Percentiles rank a stretch among this genome's conserved stretches.
These are phyloP conservation scores for Drosophila ezoana DNA, from an alignment of 2,888 invertebrate species.

Conservation along the genomic window DNA sequence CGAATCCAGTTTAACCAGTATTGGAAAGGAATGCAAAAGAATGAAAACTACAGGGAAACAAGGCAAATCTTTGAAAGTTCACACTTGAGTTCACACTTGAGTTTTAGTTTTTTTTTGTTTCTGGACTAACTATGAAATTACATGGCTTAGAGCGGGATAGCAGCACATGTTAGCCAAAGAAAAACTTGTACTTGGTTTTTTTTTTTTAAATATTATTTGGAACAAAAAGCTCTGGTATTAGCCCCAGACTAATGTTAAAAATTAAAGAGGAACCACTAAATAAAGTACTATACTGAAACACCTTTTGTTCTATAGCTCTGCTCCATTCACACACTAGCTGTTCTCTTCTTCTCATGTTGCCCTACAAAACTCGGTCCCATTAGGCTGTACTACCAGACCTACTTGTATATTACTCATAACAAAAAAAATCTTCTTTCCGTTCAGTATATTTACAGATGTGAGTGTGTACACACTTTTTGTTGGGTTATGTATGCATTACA, in stretches of 20 bases:
- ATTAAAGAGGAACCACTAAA: neutral
- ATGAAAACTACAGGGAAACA: slow-evolving; percentile 8
- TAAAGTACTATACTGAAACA: slow-evolving; percentile 1
- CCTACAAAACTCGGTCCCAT: too few species aligned
- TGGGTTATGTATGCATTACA: too few species aligned
- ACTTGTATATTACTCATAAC: neutral
- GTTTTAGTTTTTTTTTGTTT: slow-evolving; percentile 18
- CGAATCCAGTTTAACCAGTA: slow-evolving; percentile 16
- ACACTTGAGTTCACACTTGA: slow-evolving; percentile 30
- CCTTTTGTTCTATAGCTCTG: slow-evolving; percentile 14
- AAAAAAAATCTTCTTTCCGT: neutral
- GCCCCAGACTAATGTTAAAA: too few species aligned
- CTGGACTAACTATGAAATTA: slow-evolving; percentile 23
- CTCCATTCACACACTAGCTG: slow-evolving; percentile 12
- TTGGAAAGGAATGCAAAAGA: slow-evolving; percentile 12
- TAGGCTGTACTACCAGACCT: neutral
- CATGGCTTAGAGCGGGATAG: slow-evolving; percentile 34
- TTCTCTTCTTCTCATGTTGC: neutral
- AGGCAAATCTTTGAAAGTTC: slow-evolving; percentile 22
- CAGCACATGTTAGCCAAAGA: slow-evolving; percentile 1
- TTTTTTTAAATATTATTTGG: neutral
- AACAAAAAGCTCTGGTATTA: slow-evolving; percentile 1
- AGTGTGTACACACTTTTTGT: neutral
- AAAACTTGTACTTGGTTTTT: neutral
- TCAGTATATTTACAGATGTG: slow-evolving; percentile 5